phyloP scores from a whole-genome alignment of 1,140 invertebrate species.

The Saccostrea cuccullata region DNA sequence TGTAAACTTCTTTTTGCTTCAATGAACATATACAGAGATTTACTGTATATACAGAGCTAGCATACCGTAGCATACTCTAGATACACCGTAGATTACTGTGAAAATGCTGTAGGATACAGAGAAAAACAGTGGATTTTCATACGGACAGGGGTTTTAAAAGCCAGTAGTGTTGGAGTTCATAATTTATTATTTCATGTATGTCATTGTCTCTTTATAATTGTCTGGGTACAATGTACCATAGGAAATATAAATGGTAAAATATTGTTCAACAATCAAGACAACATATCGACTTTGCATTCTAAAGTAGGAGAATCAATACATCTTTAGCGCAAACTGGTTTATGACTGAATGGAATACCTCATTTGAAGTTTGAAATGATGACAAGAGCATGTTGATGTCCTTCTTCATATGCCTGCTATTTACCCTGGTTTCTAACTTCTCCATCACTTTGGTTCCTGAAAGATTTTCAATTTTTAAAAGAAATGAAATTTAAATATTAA shows the following conservation, averaged over 20 bases:
- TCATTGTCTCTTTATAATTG: neutral
- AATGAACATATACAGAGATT: no score
- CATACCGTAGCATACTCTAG: no score
- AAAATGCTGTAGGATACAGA: no score
- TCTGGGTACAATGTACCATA: no score
- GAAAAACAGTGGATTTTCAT: no score
- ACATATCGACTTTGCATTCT: constrained; percentile 57
- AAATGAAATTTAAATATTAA: no score
- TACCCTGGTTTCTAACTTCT: constrained; percentile 4
- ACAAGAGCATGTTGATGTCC: constrained; percentile 47
- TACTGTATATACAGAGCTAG: no score
- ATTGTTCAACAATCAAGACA: neutral
- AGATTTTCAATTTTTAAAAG: neutral
- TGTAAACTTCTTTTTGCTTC: no score
- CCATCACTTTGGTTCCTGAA: constrained; percentile 46
- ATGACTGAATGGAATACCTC: constrained; percentile 56
- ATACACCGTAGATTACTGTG: no score
- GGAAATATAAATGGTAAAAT: no score
- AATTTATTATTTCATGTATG: neutral
- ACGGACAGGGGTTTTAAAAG: no score
- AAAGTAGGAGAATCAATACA: constrained; percentile 48
- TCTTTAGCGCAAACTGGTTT: constrained; percentile 62
- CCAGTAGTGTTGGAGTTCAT: no score
- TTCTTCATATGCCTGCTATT: neutral
- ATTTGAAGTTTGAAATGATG: constrained; percentile 53